Base-by-base conservation (phyloP, 1,140 invertebrate species). In the Asbolus verrucosus region DNA sequence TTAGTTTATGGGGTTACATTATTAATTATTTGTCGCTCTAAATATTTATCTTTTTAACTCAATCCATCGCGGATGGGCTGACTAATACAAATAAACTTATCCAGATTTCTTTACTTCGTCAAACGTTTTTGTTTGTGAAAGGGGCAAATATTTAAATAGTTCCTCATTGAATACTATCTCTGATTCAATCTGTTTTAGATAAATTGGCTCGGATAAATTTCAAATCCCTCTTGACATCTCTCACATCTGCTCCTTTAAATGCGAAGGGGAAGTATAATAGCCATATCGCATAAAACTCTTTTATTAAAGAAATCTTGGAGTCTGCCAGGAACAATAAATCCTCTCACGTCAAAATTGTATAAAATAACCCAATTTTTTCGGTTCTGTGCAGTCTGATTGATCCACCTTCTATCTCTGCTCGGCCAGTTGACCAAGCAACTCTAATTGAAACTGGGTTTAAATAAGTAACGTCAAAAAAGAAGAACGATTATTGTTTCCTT, bases 291-390 rank as follows among this genome's bases (percentile, higher is more conserved):
- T 13, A 54, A 24, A 54, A 21, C 19, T 54, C 9, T 27, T 54
- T 27, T 54, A 54, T 54, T 54, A 54, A 54, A 54, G 46, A 14
- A 54, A 54, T 54, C 46, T 27, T 11, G 19, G 4, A 27, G 21
- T 54, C 21, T 54, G 46, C 46, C 46, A 54, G 21, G 18, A 24
- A 54, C 46, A 54, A 27, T 54, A 27, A 11, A 24, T 27, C 21
- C 27, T 50, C 21, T n/a, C 18, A 21, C 43, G 15, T 50, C 43
- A 50, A 50, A 50, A 50, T 8, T 19, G 15, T 18, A 19, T 21
- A 18, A 50, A 21, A 50, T 50, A 50, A 21, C 43, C 39, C 14
- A 21, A 27, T 54, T 54, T 54, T 27, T 27, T 21, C 2, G 19
- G 11, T 4, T 3, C 24, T 27, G n/a, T n/a, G n/a, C n/a, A n/a